Conservation (phyloP, 2,888 invertebrate species). For the Xestia ashworthii region DNA sequence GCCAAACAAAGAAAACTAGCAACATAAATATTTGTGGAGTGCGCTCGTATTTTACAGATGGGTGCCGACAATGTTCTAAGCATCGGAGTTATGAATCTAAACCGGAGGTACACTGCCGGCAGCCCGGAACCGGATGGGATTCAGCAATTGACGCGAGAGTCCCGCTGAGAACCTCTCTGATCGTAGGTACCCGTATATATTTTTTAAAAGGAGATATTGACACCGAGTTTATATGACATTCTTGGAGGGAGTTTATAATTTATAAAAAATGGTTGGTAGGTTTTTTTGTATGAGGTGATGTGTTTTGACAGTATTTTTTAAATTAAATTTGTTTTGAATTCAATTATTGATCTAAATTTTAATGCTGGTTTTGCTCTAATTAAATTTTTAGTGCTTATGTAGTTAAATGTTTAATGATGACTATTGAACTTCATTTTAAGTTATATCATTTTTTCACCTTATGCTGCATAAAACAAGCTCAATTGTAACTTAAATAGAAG, state of each 20-base stretch:
- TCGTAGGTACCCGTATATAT: slow-evolving; percentile 70
- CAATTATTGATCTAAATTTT: too few species aligned
- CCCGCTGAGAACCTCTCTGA: slow-evolving; percentile 78
- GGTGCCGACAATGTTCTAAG: slow-evolving; percentile 80
- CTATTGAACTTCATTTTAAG: too few species aligned
- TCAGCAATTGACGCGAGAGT: slow-evolving; percentile 85
- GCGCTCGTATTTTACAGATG: slow-evolving; percentile 80
- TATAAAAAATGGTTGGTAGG: slow-evolving; percentile 32
- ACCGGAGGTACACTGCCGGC: slow-evolving; percentile 79
- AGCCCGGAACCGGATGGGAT: slow-evolving; percentile 87
- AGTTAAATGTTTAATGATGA: too few species aligned
- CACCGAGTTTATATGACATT: slow-evolving; percentile 71
- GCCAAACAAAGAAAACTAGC: slow-evolving; percentile 70
- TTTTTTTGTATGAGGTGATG: slow-evolving; percentile 2
- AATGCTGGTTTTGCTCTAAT: too few species aligned
- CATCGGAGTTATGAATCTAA: slow-evolving; percentile 81
- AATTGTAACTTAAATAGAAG: too few species aligned
- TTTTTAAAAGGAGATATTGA: slow-evolving; percentile 72
- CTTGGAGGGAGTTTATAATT: slow-evolving; percentile 51
- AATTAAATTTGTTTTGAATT: too few species aligned
- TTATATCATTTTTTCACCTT: too few species aligned
- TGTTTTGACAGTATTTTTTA: slow-evolving; percentile 9
- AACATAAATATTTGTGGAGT: slow-evolving; percentile 75
- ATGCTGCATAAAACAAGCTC: too few species aligned
- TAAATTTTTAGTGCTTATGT: too few species aligned